phyloP scores from a whole-genome alignment of 2,888 invertebrate species.

The Xylophagus ater region DNA sequence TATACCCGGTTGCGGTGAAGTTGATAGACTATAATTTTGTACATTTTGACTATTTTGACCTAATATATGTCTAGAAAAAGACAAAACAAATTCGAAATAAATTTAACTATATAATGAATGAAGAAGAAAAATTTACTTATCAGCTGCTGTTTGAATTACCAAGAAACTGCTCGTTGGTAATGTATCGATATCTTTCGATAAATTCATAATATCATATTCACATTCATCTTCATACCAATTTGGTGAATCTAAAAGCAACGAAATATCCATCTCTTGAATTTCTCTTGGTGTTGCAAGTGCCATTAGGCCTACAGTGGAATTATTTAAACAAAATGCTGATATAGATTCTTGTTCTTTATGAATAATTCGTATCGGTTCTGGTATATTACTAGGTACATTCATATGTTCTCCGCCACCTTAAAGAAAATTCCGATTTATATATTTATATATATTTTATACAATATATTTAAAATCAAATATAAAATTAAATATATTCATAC shows the following conservation, averaged over 20 bases:
- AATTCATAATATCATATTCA: slow-evolving; percentile 86
- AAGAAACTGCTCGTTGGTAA: slow-evolving; percentile 74
- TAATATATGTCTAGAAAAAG: slow-evolving; percentile 26
- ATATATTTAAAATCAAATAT: not conserved
- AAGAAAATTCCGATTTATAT: too few species aligned
- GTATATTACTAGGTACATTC: slow-evolving; percentile 27
- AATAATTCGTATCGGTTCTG: slow-evolving; percentile 86
- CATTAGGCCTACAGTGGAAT: slow-evolving; percentile 72
- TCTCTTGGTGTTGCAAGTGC: slow-evolving; percentile 92
- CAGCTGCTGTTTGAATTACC: slow-evolving; percentile 65
- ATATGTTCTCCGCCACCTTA: slow-evolving; percentile 19
- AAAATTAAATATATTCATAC: slow-evolving; percentile 13
- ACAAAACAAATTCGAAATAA: slow-evolving; percentile 2
- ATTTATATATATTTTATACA: too few species aligned
- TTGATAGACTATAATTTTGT: slow-evolving; percentile 37
- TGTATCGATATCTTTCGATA: slow-evolving; percentile 63
- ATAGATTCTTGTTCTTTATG: slow-evolving; percentile 99
- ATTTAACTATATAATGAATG: not conserved
- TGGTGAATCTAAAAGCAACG: slow-evolving; percentile 76
- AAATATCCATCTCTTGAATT: slow-evolving; percentile 96
- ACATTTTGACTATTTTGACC: slow-evolving; percentile 35
- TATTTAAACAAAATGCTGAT: slow-evolving; percentile 91
- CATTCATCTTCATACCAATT: slow-evolving; percentile 96
- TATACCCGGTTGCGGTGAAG: slow-evolving; percentile 57
- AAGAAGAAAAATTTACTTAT: slow-evolving; percentile 40